phyloP scores from a whole-genome alignment of 2,797 vertebrate genomes.

The Graptemys geographica region DNA sequence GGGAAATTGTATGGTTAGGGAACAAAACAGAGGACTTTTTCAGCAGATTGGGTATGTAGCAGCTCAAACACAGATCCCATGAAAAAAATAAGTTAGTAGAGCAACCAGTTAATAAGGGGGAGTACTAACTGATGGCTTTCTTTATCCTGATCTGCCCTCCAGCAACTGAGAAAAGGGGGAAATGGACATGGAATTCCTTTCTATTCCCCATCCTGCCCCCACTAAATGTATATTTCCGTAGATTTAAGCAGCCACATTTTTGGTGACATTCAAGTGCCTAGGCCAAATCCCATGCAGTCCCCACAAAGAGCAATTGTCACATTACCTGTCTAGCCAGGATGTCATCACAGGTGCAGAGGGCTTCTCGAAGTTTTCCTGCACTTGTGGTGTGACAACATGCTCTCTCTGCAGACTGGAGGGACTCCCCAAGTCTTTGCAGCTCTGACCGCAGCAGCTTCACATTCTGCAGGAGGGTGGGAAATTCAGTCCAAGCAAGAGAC shows the following conservation, averaged over 20 bases:
- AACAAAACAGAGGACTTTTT: too few relatives aligned
- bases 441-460: conserved; percentile 89
- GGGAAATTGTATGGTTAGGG: neutral
- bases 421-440: conserved; percentile 86
- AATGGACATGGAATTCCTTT: neutral
- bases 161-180: neutral
- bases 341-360: conserved; percentile 86
- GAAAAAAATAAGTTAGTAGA: neutral
- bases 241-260: neutral
- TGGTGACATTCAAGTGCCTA: neutral
- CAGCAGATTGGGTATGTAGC: too few relatives aligned
- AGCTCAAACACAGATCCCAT: neutral
- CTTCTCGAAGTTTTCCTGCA: conserved; percentile 89
- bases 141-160: neutral
- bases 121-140: neutral
- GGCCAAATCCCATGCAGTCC: neutral
- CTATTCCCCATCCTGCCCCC: neutral
- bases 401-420: conserved; percentile 92
- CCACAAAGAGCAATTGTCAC: neutral
- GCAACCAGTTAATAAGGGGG: neutral
- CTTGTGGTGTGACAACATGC: conserved; percentile 95
- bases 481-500: neutral
- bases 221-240: neutral
- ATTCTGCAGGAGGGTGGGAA: conserved; percentile 81
- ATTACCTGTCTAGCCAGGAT: conserved; percentile 92